A percentile compares a stretch with the other conserved stretches of the same genome.
Conservation (phyloP, 2,888 invertebrate genomes). For the Chymomyza amoena region DNA sequence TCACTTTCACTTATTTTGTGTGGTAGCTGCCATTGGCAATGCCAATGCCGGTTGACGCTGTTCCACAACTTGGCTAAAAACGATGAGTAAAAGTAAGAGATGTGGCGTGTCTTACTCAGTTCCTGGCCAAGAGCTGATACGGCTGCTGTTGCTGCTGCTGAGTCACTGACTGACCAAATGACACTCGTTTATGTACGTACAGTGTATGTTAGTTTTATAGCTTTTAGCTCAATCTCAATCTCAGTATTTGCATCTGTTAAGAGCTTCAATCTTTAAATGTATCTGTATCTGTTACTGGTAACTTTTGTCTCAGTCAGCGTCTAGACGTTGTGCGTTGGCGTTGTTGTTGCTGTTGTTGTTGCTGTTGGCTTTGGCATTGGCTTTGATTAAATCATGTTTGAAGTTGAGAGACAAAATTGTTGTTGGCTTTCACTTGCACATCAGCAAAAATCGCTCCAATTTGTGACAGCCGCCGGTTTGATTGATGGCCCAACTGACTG, state of each 20-base stretch:
- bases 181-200: background rate
- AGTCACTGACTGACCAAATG: slow-evolving; percentile 58
- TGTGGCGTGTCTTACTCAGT: background rate
- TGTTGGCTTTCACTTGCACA: slow-evolving; percentile 15
- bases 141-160: slow-evolving; percentile 30
- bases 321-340: background rate
- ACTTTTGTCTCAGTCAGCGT: background rate
- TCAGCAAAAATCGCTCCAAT: slow-evolving; percentile 42
- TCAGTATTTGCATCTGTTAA: background rate
- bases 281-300: background rate
- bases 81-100: slow-evolving; percentile 1
- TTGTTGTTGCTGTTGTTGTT: background rate
- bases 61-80: background rate
- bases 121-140: background rate
- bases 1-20: slow-evolving; percentile 70
- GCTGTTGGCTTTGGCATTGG: background rate
- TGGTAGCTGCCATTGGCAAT: slow-evolving; percentile 48
- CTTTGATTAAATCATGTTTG: background rate
- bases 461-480: slow-evolving; percentile 46
- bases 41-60: background rate
- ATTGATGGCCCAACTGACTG: slow-evolving; percentile 50
- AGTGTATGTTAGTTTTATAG: background rate
- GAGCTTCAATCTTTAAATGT: background rate
- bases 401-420: background rate
- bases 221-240: background rate